phyloP scores from a whole-genome alignment of 1,140 invertebrate genomes.

The Neoseiulus cucumeris region DNA sequence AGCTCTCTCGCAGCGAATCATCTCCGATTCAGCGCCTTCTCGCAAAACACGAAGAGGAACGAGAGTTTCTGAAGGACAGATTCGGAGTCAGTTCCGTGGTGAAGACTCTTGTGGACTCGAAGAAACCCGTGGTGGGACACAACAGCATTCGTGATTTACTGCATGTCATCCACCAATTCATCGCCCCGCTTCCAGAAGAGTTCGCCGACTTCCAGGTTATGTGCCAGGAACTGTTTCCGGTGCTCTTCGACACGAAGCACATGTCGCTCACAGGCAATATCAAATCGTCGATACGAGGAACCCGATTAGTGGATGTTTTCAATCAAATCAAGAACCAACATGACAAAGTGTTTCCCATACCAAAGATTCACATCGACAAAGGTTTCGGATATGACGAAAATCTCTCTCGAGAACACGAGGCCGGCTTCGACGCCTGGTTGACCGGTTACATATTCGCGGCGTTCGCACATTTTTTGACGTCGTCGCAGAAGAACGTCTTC shows the following conservation, averaged over 20 bases:
- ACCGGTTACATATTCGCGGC: conserved; percentile 1
- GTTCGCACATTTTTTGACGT: background rate
- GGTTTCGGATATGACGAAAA: background rate
- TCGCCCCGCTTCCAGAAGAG: background rate
- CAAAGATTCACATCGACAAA: background rate
- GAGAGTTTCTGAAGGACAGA: background rate
- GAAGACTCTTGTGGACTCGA: background rate
- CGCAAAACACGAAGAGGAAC: background rate
- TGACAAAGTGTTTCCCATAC: background rate
- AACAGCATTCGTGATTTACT: background rate
- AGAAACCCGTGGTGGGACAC: background rate
- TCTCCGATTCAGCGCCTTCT: background rate
- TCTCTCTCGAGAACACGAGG: background rate
- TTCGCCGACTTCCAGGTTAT: background rate
- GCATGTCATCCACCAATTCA: background rate
- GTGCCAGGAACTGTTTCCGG: background rate
- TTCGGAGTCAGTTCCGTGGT: background rate
- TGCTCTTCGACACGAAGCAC: background rate
- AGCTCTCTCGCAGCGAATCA: background rate
- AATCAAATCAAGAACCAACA: background rate
- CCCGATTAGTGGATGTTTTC: background rate
- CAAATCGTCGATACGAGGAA: background rate
- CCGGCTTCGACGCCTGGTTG: background rate
- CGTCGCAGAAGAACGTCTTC: background rate
- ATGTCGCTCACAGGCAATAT: background rate